A percentile compares a stretch with the other conserved stretches of the same genome.
These are phyloP conservation scores for Trachelus tabidus DNA, from an alignment of 2,888 invertebrate species.

Conservation along the genomic window DNA sequence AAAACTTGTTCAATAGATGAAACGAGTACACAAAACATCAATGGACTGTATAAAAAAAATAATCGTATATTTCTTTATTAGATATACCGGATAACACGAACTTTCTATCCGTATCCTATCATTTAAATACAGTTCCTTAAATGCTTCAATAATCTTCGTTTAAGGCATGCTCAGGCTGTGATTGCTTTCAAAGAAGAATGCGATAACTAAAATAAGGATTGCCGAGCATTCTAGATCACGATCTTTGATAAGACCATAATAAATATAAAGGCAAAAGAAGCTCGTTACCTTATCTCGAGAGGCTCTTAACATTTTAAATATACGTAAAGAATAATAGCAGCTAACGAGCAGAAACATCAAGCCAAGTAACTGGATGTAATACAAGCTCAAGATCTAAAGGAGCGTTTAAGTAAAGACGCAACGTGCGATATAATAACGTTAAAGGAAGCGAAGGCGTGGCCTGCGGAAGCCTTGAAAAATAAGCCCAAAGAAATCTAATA, in stretches of 20 bases:
- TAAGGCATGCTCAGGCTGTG: not conserved
- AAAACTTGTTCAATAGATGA: not conserved
- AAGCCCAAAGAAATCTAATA: conserved; percentile 40
- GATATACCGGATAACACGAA: not conserved
- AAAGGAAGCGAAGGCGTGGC: no score
- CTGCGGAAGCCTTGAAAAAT: no score
- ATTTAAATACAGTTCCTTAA: not conserved
- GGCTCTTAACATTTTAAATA: not conserved
- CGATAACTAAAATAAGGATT: not conserved
- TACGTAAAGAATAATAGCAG: not conserved
- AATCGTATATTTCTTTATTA: not conserved
- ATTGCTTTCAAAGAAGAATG: not conserved
- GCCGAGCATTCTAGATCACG: not conserved
- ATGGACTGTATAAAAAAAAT: not conserved
- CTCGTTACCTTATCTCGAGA: not conserved
- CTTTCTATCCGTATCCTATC: not conserved
- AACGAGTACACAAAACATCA: not conserved
- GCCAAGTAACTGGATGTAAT: not conserved
- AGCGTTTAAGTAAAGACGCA: not conserved
- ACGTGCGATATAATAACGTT: no score
- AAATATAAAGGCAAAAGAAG: not conserved
- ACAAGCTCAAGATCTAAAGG: not conserved
- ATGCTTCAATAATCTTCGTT: not conserved
- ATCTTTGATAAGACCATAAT: not conserved
- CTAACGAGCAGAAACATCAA: not conserved